Base-by-base conservation (phyloP, 2,113 vertebrate species). In the Hipposideros armiger region DNA sequence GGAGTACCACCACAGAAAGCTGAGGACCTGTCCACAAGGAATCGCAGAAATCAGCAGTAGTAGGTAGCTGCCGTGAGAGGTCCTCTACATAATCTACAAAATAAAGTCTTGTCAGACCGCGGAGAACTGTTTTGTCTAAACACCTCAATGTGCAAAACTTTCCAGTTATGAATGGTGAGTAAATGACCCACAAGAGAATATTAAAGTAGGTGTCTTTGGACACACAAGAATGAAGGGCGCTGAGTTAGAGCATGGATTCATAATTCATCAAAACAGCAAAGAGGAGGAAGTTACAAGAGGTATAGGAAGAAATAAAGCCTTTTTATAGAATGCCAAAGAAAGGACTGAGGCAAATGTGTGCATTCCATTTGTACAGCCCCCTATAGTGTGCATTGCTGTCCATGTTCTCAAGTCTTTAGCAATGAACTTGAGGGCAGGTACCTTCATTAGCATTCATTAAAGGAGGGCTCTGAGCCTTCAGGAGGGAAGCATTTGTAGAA, bases 181-280 rank as follows among this genome's bases (percentile, higher is more conserved):
- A 95, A 77, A 7, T 28, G 26, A 77, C 6, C 14, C 13, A 50
- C 36, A 28, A 58, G 20, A 74, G 10, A 84, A 50, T 7, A 72
- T 22, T 40, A 26, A 36, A 10, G 0, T 66, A 56, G 47, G 5
- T 60, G 8, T 14, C 26, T 76, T 82, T 83, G 20, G 22, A 69
- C 4, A 52, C 16, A 36, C 13, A 62, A 52, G 8, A 89, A 26
- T 54, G 3, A 85, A 86, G 62, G 2, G 19, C 7, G 26, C 24
- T 32, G 9, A 86, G 10, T 70, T 0, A 72, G 32, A 90, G 11
- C 0, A 13, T 7, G 3, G 82, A 67, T 28, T 7, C 19, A 28
- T 30, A 94, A 89, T 72, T 85, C 13, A 24, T 42, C 10, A 66
- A 52, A 72, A 93, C 15, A 62, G 13, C 36, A 60, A 28, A 94